Percentiles rank a stretch among this genome's conserved stretches.
These are phyloP conservation scores for Mormoops blainvillei DNA, from an alignment of 2,113 vertebrate species.

Conservation along the genomic window DNA sequence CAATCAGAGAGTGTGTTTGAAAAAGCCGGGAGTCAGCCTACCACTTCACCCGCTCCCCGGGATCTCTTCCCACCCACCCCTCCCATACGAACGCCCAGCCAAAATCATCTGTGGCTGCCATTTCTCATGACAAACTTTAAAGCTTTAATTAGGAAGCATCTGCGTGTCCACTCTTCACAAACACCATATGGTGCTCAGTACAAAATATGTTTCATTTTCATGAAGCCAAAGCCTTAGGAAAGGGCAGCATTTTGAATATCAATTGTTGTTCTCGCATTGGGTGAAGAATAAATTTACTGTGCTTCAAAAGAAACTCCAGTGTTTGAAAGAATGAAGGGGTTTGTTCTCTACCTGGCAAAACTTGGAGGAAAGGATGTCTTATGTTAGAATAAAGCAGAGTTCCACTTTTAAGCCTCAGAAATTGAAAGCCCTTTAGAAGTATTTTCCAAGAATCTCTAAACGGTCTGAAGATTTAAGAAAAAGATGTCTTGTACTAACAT, in stretches of 20 bases:
- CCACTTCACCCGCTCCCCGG: slow-evolving; percentile 50
- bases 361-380: neutral
- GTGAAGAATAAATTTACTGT: slow-evolving; percentile 45
- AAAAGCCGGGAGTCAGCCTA: slow-evolving; percentile 61
- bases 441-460: neutral
- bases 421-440: slow-evolving; percentile 26
- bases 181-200: slow-evolving; percentile 80
- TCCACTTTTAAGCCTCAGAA: slow-evolving; percentile 24
- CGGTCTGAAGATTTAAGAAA: slow-evolving; percentile 19
- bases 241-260: slow-evolving; percentile 63
- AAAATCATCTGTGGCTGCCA: slow-evolving; percentile 71
- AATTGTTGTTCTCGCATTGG: slow-evolving; percentile 31
- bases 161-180: slow-evolving; percentile 73
- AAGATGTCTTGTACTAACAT: neutral
- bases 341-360: slow-evolving; percentile 49
- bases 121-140: slow-evolving; percentile 78
- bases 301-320: neutral
- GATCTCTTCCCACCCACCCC: slow-evolving; percentile 38
- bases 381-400: slow-evolving; percentile 1
- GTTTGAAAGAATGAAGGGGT: neutral
- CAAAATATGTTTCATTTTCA: slow-evolving; percentile 71
- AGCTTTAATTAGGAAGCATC: slow-evolving; percentile 84
- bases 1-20: slow-evolving; percentile 61
- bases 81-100: slow-evolving; percentile 17
- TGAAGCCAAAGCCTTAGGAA: slow-evolving; percentile 69